Evolutionary conservation across 2,888 invertebrate species (phyloP).

Genomic region (Prosopocoilus inquinatus): DNA sequence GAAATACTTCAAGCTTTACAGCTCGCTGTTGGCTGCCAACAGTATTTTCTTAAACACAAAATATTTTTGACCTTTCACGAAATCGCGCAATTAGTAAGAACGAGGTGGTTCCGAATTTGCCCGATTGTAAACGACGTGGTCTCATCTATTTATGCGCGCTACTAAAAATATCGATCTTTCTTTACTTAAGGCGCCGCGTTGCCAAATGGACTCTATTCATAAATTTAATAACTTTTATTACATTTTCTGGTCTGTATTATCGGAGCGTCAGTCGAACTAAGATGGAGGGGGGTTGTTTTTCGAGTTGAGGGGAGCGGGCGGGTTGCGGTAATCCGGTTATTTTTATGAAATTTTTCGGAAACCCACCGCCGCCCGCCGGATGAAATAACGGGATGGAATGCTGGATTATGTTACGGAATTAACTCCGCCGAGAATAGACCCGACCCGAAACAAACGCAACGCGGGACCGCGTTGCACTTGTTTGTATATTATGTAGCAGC

Average conservation of each 20-base stretch:
- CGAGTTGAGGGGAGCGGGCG: neutral
- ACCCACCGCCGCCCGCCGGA: too few species aligned
- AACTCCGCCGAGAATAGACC: too few species aligned
- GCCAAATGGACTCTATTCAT: slow-evolving; percentile 10
- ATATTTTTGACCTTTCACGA: neutral
- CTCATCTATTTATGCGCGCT: neutral
- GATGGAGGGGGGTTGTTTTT: slow-evolving; percentile 2
- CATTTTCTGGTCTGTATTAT: slow-evolving; percentile 8
- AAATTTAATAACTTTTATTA: slow-evolving; percentile 18
- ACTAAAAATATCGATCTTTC: slow-evolving; percentile 18
- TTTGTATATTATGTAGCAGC: too few species aligned
- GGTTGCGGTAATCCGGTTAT: neutral
- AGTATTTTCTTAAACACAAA: too few species aligned
- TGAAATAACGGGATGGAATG: too few species aligned
- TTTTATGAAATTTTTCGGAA: neutral
- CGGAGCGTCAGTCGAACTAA: neutral
- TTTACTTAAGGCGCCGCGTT: slow-evolving; percentile 9
- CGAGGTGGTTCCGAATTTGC: neutral
- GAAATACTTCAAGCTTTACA: too few species aligned
- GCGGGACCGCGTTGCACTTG: too few species aligned
- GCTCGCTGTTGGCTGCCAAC: too few species aligned
- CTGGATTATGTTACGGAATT: too few species aligned
- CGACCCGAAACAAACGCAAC: too few species aligned
- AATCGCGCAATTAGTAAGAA: neutral
- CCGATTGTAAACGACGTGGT: neutral